A percentile compares a stretch with the other conserved stretches of the same genome.
Conservation (phyloP, 1,140 invertebrate genomes). For the Aphelinus certus region DNA sequence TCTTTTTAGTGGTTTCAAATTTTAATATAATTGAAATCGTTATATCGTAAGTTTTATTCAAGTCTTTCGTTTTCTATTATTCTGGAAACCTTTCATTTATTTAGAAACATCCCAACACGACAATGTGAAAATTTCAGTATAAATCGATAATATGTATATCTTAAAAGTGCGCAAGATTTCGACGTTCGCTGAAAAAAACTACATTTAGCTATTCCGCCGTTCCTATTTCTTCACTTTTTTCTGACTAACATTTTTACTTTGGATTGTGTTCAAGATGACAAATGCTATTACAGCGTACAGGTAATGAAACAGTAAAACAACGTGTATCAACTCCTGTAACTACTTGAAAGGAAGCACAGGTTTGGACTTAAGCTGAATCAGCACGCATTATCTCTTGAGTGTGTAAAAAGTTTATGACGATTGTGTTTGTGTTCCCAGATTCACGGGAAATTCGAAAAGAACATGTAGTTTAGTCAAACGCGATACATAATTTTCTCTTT, state of each 20-base stretch:
- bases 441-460: conserved; percentile 18
- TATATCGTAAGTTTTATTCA: conserved; percentile 23
- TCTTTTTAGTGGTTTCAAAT: conserved; percentile 17
- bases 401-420: conserved; percentile 10
- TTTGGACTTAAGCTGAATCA: conserved; percentile 30
- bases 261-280: neutral
- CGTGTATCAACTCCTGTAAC: conserved; percentile 6
- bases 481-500: conserved; percentile 4
- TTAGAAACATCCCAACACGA: conserved; percentile 24
- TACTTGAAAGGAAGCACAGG: conserved; percentile 37
- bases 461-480: conserved; percentile 1
- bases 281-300: too few relatives aligned
- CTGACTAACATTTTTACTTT: conserved; percentile 23
- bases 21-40: conserved; percentile 28
- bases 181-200: conserved; percentile 4
- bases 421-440: conserved; percentile 13
- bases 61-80: conserved; percentile 29
- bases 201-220: conserved; percentile 19
- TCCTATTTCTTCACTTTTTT: conserved; percentile 13
- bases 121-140: conserved; percentile 33
- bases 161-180: conserved; percentile 24
- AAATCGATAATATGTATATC: conserved; percentile 20
- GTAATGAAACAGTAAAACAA: neutral
- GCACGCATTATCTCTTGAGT: conserved; percentile 9
- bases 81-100: conserved; percentile 20